Conservation (phyloP, 2,888 invertebrate genomes). For the Chorisops tibialis region DNA sequence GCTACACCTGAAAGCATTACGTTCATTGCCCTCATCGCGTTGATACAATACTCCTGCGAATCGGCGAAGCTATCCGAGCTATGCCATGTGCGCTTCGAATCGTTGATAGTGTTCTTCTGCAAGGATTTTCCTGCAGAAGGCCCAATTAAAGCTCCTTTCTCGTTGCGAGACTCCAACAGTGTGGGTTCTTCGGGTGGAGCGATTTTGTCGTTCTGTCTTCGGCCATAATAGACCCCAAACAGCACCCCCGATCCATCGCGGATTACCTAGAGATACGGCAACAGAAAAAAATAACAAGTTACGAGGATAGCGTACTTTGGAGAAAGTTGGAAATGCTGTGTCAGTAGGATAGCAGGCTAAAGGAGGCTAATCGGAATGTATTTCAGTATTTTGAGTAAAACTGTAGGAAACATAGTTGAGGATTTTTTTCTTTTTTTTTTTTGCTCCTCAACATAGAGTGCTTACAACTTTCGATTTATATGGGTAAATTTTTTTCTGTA, state of each 20-base stretch:
- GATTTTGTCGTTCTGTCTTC: too few species aligned
- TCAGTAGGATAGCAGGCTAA: conserved; percentile 2
- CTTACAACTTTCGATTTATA: neutral
- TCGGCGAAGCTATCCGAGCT: neutral
- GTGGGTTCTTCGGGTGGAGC: too few species aligned
- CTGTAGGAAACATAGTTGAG: too few species aligned
- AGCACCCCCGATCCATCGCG: too few species aligned
- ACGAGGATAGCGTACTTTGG: conserved; percentile 7
- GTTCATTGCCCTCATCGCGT: conserved; percentile 19
- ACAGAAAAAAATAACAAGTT: neutral
- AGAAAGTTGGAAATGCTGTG: conserved; percentile 5
- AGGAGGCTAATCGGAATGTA: conserved; percentile 9
- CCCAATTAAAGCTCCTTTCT: too few species aligned
- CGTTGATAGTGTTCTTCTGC: conserved; percentile 9
- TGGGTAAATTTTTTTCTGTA: too few species aligned
- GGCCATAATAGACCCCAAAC: too few species aligned
- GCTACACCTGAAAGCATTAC: conserved; percentile 8
- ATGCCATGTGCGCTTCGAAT: conserved; percentile 4
- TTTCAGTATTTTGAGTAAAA: neutral
- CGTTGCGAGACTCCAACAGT: too few species aligned
- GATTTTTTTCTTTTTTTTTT: too few species aligned
- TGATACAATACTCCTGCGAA: neutral
- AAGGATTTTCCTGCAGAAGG: neutral
- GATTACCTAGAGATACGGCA: neutral
- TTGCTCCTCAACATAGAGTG: neutral